Conservation (phyloP, 2,113 vertebrate genomes). For the Petroica traversi region DNA sequence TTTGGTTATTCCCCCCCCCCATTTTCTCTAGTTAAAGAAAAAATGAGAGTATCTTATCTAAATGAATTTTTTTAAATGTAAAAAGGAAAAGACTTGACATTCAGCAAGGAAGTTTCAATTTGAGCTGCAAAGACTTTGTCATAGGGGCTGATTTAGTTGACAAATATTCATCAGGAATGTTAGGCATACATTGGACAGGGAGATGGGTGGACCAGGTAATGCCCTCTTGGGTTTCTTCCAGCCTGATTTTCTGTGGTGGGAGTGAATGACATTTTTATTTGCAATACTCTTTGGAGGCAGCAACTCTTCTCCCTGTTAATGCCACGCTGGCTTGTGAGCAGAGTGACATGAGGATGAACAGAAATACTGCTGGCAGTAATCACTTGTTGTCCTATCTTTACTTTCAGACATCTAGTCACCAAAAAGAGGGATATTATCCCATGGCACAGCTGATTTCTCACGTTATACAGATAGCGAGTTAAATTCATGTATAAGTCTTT, state of each 20-base stretch:
- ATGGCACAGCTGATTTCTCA: neutral
- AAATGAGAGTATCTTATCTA: neutral
- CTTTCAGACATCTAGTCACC: neutral
- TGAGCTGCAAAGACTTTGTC: neutral
- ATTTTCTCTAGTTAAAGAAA: neutral
- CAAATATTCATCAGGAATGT: neutral
- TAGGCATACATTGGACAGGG: neutral
- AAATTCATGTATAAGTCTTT: neutral
- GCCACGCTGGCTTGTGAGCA: neutral
- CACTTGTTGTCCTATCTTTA: neutral
- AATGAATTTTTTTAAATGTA: neutral
- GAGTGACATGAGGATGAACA: neutral
- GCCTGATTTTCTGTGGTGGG: neutral
- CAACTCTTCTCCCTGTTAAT: neutral
- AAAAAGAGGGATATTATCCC: neutral
- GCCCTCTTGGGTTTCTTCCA: neutral
- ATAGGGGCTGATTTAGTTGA: neutral
- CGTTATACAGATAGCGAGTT: neutral
- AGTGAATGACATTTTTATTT: neutral
- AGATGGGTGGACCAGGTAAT: neutral
- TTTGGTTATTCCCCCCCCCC: accelerated
- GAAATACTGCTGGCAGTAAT: neutral
- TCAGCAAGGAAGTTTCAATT: neutral
- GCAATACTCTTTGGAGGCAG: neutral
- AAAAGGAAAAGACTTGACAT: neutral